Percentiles rank a stretch among this genome's conserved stretches.
Conservation (phyloP, 1,140 invertebrate species). For the Tenebrio molitor region DNA sequence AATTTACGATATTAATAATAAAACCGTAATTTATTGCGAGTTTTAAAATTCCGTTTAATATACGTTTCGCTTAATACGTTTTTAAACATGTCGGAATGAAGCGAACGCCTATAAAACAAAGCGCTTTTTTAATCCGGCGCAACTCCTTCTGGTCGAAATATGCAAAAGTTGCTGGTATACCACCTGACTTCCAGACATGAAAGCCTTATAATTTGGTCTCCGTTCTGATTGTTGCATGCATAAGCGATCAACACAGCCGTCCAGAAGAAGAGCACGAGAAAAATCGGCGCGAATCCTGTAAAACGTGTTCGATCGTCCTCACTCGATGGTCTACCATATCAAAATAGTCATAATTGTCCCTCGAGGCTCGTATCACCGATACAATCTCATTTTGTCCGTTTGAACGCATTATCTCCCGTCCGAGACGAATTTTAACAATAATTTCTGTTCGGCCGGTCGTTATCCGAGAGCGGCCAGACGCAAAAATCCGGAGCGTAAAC, state of each 20-base stretch:
- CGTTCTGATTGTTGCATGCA: constrained; percentile 46
- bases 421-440: constrained; percentile 42
- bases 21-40: constrained; percentile 43
- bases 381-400: constrained; percentile 48
- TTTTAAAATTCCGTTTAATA: constrained; percentile 45
- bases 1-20: constrained; percentile 52
- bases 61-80: constrained; percentile 42
- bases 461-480: constrained; percentile 21
- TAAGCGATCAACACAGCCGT: constrained; percentile 37
- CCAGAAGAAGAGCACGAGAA: constrained; percentile 9
- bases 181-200: constrained; percentile 47
- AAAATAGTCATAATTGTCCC: constrained; percentile 50
- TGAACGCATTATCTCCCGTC: constrained; percentile 43
- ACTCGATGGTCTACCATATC: constrained; percentile 51
- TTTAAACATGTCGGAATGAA: constrained; percentile 43
- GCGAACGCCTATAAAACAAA: constrained; percentile 9
- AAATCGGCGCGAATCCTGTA: constrained; percentile 23
- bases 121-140: background rate
- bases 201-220: constrained; percentile 46
- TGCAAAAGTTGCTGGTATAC: constrained; percentile 47
- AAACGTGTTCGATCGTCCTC: constrained; percentile 28
- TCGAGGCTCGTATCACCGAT: constrained; percentile 49
- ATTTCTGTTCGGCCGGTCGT: constrained; percentile 9
- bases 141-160: constrained; percentile 29
- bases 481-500: constrained; percentile 16